Evolutionary conservation across 2,797 vertebrate species (phyloP), one percentile per base, ranked within the genome.

Genomic region (Poecilia picta): DNA sequence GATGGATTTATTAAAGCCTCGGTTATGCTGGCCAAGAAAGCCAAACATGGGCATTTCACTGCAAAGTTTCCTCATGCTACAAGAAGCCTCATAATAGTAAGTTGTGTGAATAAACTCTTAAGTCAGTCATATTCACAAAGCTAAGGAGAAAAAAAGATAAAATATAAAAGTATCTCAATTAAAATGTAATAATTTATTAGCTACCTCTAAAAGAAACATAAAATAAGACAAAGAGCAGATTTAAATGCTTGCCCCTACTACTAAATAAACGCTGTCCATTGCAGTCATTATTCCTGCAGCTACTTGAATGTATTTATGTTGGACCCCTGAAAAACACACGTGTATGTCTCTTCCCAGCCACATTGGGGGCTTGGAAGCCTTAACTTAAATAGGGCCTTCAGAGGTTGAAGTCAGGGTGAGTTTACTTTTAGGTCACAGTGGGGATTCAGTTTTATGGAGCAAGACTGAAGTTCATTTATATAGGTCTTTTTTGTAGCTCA

Each of bases 301-400:
- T 90, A 92, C 89, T 88, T 91, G 81, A 74, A 81, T 81, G 8
- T 95, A 91, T 94, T 95, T 94, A 92, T 91, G 77, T 93, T 93
- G 92, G 91, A 94, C 81, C 81, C 70, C 74, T 28, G 59, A 59
- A 51, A 41, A 76, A 89, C 89, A 83, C 81, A 79, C 83, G 82
- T 85, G 82, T 79, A 76, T 83, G 87, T 93, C 90, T 92, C 89
- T 93, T 93, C 91, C 75, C 70, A 94, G 89, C 70, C 74, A 74
- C 55, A 55, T 62, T 77, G 82, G 77, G 77, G 78, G 78, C 92
- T 89, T 80, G 74, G 80, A 89, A 85, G 79, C 68, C 73, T 85
- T 84, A 73, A 87, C 88, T 81, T 83, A 81, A 82, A 62, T 75
- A 86, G 75, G 75, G 81, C 74, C 70, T 90, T 85, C 75, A 47